A percentile compares a stretch with the other conserved stretches of the same genome.
Conservation (phyloP, 2,797 vertebrate genomes). For the Delichon dasypus region DNA sequence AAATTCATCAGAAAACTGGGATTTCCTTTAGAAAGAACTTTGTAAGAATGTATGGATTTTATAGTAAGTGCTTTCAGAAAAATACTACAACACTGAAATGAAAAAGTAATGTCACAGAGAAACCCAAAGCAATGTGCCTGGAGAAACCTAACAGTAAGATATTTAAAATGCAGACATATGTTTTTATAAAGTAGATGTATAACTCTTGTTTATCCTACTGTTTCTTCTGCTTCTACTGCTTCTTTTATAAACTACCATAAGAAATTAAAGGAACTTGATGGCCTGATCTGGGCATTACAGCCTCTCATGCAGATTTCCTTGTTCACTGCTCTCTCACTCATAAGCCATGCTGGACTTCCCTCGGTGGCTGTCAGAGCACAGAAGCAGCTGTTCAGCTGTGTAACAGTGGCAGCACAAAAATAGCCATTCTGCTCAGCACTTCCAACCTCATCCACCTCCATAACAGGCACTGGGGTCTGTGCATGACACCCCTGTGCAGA, state of each 20-base stretch:
- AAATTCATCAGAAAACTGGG: background rate
- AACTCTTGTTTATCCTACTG: background rate
- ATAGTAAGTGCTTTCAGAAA: background rate
- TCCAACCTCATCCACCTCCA: conserved; percentile 14
- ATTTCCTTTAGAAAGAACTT: background rate
- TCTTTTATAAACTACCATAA: background rate
- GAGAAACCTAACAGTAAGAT: background rate
- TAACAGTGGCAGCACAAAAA: background rate
- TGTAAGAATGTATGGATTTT: background rate
- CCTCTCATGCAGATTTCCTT: background rate
- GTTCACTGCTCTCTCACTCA: background rate
- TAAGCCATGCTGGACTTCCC: background rate
- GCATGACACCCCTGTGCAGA: background rate
- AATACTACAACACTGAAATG: background rate
- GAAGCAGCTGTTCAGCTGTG: conserved; percentile 27
- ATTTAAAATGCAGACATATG: background rate
- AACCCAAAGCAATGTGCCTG: background rate
- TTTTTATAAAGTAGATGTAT: background rate
- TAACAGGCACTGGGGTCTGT: background rate
- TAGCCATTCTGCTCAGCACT: background rate
- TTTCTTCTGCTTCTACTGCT: background rate
- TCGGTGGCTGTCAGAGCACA: background rate
- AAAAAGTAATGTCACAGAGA: background rate
- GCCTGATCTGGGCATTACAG: background rate
- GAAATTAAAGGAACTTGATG: background rate